Evolutionary conservation across 2,113 vertebrate genomes (phyloP).

Genomic region (Furnarius figulus): DNA sequence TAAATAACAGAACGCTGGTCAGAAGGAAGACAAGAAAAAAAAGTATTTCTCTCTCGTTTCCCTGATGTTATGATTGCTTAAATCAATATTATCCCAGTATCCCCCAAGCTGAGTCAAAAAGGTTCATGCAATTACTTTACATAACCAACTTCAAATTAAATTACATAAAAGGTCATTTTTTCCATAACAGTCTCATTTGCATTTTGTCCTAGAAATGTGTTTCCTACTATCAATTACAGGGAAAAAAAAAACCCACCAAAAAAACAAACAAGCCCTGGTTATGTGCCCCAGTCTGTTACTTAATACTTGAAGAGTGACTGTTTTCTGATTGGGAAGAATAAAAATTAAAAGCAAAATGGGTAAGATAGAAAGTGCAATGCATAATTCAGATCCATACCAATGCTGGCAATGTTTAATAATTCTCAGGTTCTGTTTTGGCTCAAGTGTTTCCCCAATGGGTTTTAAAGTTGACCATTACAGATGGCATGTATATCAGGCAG

Average conservation of each 20-base stretch:
- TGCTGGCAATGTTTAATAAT: background rate
- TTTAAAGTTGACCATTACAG: background rate
- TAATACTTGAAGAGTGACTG: background rate
- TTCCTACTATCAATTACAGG: constrained; percentile 35
- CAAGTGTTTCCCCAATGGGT: background rate
- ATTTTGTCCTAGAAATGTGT: constrained; percentile 54
- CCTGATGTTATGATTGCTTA: constrained; percentile 69
- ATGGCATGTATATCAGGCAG: background rate
- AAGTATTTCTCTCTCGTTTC: constrained; percentile 41
- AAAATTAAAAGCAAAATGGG: background rate
- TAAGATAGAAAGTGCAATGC: background rate
- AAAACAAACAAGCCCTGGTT: background rate
- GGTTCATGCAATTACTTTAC: constrained; percentile 66
- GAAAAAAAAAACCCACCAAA: background rate
- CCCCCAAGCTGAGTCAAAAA: constrained; percentile 66
- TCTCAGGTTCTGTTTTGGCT: background rate
- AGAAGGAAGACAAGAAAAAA: background rate
- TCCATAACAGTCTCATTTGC: constrained; percentile 55
- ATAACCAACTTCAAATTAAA: constrained; percentile 66
- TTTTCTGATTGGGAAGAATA: background rate
- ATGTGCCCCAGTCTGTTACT: background rate
- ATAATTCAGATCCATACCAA: background rate
- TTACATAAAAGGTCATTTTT: constrained; percentile 66
- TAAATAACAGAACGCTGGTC: background rate
- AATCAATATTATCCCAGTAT: constrained; percentile 67